These are phyloP conservation scores for Globodera rostochiensis DNA, from an alignment of 1,140 invertebrate genomes.

Conservation along the genomic window DNA sequence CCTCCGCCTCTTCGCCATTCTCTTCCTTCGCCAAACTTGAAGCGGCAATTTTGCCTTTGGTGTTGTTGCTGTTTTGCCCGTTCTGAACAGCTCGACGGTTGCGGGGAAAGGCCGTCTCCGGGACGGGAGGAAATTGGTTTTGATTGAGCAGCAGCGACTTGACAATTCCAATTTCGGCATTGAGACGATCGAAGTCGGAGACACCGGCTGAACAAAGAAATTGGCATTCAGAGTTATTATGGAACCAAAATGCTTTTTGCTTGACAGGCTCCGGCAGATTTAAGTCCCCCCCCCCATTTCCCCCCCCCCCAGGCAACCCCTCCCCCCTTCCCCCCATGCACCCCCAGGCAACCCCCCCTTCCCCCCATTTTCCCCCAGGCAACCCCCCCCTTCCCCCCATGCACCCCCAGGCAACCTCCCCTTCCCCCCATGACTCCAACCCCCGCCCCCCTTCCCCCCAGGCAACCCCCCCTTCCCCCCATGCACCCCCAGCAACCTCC, in stretches of 20 bases:
- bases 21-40: neutral
- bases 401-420: too few relatives aligned
- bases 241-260: too few relatives aligned
- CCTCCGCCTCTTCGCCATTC: neutral
- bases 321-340: too few relatives aligned
- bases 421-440: too few relatives aligned
- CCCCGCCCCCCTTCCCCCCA: neutral
- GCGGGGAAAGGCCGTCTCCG: constrained; percentile 14
- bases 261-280: too few relatives aligned
- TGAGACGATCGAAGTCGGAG: constrained; percentile 44
- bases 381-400: too few relatives aligned
- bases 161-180: constrained; percentile 52
- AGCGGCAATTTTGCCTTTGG: constrained; percentile 6
- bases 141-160: constrained; percentile 53
- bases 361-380: too few relatives aligned
- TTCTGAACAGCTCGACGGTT: neutral
- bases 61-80: neutral
- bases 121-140: constrained; percentile 56
- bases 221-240: neutral
- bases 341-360: too few relatives aligned
- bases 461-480: too few relatives aligned
- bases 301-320: too few relatives aligned
- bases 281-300: too few relatives aligned
- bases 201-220: constrained; percentile 2
- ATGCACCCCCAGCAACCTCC: too few relatives aligned